Base-by-base conservation (phyloP, 2,113 vertebrate species). In the Nyctereutes procyonoides region DNA sequence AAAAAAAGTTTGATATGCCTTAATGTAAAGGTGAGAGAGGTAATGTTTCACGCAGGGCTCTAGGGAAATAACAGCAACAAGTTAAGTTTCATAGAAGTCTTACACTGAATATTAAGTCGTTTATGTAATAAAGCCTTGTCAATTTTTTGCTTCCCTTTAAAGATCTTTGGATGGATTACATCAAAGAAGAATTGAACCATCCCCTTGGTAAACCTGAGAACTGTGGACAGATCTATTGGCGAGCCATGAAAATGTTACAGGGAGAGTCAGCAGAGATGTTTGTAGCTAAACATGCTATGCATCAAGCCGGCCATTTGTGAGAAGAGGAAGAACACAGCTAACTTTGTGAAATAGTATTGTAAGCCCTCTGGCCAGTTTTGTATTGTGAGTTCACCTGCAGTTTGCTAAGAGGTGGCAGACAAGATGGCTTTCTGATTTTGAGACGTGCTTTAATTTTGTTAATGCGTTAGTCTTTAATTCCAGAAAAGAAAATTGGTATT, bases 141-240 rank as follows among this genome's bases (percentile, higher is more conserved):
- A 83, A 1, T 82, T 8, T 2, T 97, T 97, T 94, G 84, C 20
- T 98, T 98, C 67, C 51, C 82, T 96, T 98, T 98, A 38, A 98
- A 99, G 99, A 99, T 97, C 98, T 99, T 88, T 99, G 99, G 99
- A 98, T 99, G 97, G 98, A 99, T 97, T 99, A 99, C 96, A 99
- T 99, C 95, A 99, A 98, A 97, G 99, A 99, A 95, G 99, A 99
- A 98, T 97, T 99, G 92, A 99, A 92, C 88, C 99, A 99, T 69
- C 97, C 98, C 2, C 98, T 98, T 3, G 99, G 99, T 19, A 99
- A 99, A 98, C 99, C 99, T 11, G 99, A 99, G 97, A 99, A 99
- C 97, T 99, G 99, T 8, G 99, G 99, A 74, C 99, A 98, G 97
- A 99, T 99, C 97, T 99, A 99, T 98, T 99, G 99, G 99, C 99